Base-by-base conservation (phyloP, 2,888 invertebrate species). In the Nezara viridula region DNA sequence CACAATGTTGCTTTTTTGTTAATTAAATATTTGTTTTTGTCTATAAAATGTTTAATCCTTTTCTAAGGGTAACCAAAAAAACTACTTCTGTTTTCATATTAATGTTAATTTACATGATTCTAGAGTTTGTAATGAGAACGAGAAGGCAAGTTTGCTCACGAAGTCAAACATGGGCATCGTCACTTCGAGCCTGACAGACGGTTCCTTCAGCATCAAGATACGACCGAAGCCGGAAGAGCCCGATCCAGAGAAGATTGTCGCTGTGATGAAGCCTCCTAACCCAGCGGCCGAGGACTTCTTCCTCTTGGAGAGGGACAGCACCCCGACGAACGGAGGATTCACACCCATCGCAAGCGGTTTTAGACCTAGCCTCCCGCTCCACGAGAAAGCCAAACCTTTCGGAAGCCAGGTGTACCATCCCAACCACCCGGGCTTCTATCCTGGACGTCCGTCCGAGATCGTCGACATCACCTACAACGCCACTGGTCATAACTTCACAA, bases 381-480 rank as follows among this genome's bases (percentile, higher is more conserved):
- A 50, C 50, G 49, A 86, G 2, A 50, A 85, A 24, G 81, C 81
- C 81, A 81, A 44, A 47, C 81, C 81, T 19, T 81, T 81, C 81
- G 44, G 10, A 21, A 27, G n/a, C 9, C n/a, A 47, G 16, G 49
- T 7, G 5, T 85, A 85, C 85, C 47, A 85, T 47, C 47, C n/a
- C n/a, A 47, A 27, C 19, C 86, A 37, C 32, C 50, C 86, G 0
- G 86, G 86, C 52, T 50, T 55, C 86, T 86, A 86, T 32, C 86
- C 86, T 10, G 86, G 86, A 12, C 50, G 37, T 6, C 86, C 86
- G 50, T n/a, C 52, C 0, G 86, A 40, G 24, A 50, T 86, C 32
- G 50, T 86, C 6, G 86, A 86, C n/a, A 50, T 86, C 32, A 86
- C 86, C 27, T 86, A 86, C n/a, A 86, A 86, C 55, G 19, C 52